Base-by-base conservation (phyloP, 2,113 vertebrate genomes). In the Notothenia coriiceps region DNA sequence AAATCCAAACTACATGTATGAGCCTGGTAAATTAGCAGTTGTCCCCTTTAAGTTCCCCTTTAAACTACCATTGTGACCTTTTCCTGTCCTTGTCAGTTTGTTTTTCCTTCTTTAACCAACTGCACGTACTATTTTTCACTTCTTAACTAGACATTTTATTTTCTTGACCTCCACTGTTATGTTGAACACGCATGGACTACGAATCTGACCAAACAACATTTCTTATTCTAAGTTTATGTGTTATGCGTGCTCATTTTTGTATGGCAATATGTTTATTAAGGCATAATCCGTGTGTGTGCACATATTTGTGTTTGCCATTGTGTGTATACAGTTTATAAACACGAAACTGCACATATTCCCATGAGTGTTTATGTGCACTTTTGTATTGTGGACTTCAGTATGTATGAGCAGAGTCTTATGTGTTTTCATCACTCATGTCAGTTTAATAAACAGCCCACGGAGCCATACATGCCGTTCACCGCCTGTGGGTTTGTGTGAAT, bases 381-480 rank as follows among this genome's bases (percentile, higher is more conserved):
- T 2, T 56, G 10, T 49, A 25, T 10, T 25, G 2, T 49, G 14
- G 14, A 29, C 63, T 33, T 50, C 12, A 6, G 10, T 44, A 20
- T 44, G 61, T 46, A 9, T 57, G 22, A 66, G 25, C 47, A 46
- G 46, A 18, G 9, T n/a, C 17, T 5, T 51, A 17, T 35, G 25
- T 35, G 25, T 49, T 29, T 51, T 79, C 54, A 51, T 84, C 64
- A 10, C 17, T 73, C 20, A n/a, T 65, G 55, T 61, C 63, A 20
- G 52, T 74, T 79, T 17, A 22, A 51, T 77, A 59, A 82, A 57
- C 71, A 75, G 22, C 54, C 44, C 43, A 40, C 15, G 35, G 2
- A 44, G 10, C 22, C 40, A 7, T 13, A 59, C 29, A n/a, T 63
- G 12, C 20, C 49, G 20, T 44, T 54, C 15, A 54, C 78, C 60